These are phyloP conservation scores for Patagioenas fasciata DNA, from an alignment of 2,113 vertebrate species.

Conservation along the genomic window DNA sequence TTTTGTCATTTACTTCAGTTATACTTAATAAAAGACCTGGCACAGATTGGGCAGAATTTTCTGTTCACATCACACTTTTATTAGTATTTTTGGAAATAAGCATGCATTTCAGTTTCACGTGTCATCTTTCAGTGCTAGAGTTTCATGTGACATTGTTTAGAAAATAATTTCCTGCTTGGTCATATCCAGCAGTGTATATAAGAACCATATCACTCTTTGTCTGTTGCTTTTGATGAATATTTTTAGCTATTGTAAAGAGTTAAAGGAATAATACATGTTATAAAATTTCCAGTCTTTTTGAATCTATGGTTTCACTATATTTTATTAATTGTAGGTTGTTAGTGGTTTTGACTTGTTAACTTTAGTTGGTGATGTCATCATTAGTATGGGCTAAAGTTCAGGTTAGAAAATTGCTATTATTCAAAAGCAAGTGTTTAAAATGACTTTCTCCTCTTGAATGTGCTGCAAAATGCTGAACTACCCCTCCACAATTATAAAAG, in stretches of 20 bases:
- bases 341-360: background rate
- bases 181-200: background rate
- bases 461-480: background rate
- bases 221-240: background rate
- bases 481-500: background rate
- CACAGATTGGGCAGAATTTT: background rate
- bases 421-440: background rate
- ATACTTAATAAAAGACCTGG: background rate
- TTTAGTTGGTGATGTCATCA: background rate
- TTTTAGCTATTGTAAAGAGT: background rate
- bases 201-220: background rate
- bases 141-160: background rate
- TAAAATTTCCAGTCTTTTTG: background rate
- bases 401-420: background rate
- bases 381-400: background rate
- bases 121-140: background rate
- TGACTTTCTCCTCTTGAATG: background rate
- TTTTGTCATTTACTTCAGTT: background rate
- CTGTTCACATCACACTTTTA: background rate
- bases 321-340: background rate
- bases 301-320: background rate
- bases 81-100: background rate
- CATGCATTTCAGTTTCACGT: background rate
- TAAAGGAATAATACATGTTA: background rate
- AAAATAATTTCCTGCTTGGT: constrained; percentile 1